Evolutionary conservation across 2,113 vertebrate species (phyloP).

Genomic region (Oryzias javanicus): DNA sequence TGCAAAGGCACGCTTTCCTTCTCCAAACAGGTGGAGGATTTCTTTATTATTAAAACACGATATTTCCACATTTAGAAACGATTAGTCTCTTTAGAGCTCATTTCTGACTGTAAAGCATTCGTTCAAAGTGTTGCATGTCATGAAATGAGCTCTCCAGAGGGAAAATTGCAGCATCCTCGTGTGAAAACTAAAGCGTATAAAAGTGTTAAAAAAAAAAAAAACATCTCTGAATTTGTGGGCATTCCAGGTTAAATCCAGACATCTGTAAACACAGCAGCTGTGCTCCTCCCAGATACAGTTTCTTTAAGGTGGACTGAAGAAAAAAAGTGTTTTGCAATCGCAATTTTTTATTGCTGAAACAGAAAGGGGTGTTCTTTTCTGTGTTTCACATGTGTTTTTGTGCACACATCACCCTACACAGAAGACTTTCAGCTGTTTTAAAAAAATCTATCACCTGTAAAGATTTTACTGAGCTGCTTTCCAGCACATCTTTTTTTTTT

Average conservation of each 20-base stretch:
- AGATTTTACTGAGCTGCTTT: slow-evolving; percentile 25
- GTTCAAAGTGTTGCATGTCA: too few species aligned
- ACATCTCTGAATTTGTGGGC: background rate
- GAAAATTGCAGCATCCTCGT: too few species aligned
- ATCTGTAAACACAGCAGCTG: slow-evolving; percentile 13
- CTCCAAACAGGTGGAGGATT: background rate
- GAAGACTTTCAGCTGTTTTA: slow-evolving; percentile 36
- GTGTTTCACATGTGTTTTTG: background rate
- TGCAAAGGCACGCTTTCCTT: background rate
- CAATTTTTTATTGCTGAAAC: too few species aligned
- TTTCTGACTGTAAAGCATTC: too few species aligned
- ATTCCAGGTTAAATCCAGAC: slow-evolving; percentile 4
- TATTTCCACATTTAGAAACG: too few species aligned
- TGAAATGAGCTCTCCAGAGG: too few species aligned
- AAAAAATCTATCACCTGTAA: slow-evolving; percentile 2
- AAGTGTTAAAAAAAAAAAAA: background rate
- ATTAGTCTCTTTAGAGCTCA: too few species aligned
- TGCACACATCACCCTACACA: slow-evolving; percentile 4
- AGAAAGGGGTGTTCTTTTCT: background rate
- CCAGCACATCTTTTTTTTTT: background rate
- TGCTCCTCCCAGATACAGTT: slow-evolving; percentile 2
- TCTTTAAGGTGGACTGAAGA: slow-evolving; percentile 7
- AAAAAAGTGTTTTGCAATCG: too few species aligned
- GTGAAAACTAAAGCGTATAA: too few species aligned
- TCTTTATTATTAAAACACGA: too few species aligned